Evolutionary conservation across 2,113 vertebrate species (phyloP).

Genomic region (Cygnus atratus): DNA sequence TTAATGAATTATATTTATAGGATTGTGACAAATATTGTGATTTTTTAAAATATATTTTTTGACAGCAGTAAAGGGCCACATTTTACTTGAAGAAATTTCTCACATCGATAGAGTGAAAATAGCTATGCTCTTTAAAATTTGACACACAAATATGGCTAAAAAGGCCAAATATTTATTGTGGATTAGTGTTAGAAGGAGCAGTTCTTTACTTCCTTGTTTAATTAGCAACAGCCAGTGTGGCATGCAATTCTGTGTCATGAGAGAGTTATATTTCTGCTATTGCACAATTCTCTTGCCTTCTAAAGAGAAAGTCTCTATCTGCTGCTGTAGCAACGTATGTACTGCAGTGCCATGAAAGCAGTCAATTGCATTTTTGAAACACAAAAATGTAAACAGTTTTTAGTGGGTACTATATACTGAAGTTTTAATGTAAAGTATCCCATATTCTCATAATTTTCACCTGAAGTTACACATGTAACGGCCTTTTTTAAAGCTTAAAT

Average conservation of each 20-base stretch:
- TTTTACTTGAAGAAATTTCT: background rate
- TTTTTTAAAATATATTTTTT: background rate
- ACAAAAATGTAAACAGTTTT: fast-evolving
- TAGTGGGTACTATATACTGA: background rate
- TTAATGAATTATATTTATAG: background rate
- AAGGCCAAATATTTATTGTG: background rate
- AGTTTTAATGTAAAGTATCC: background rate
- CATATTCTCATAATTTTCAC: background rate
- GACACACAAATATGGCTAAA: background rate
- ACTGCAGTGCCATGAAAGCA: background rate
- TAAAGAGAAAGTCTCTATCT: background rate
- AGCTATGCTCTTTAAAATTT: background rate
- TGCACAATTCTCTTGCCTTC: background rate
- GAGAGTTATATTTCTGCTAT: background rate
- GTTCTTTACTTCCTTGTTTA: background rate
- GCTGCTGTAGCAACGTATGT: background rate
- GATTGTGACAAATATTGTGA: background rate
- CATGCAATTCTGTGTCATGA: background rate
- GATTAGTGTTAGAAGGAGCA: background rate
- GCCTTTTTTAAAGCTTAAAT: background rate
- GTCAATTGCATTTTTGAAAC: background rate
- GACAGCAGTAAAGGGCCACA: background rate
- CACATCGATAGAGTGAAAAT: fast-evolving
- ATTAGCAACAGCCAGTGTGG: background rate
- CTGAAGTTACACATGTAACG: background rate